Percentiles rank a stretch among this genome's conserved stretches.
phyloP scores from a whole-genome alignment of 2,113 vertebrate species.

The Mungos mungo region DNA sequence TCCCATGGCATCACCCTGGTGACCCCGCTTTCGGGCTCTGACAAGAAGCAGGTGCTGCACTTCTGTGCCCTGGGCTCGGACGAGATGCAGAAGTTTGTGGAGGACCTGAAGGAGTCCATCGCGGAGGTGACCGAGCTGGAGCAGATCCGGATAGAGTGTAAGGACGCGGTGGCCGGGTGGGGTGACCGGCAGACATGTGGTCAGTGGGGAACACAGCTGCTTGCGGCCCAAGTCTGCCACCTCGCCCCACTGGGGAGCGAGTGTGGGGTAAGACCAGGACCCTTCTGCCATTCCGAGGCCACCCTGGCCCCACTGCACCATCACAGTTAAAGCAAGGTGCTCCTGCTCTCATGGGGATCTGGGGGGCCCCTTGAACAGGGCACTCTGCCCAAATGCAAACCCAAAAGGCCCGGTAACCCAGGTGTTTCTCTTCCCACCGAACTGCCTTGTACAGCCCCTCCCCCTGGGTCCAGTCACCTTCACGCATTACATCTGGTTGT shows the following conservation, averaged over 20 bases:
- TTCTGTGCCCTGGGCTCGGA: constrained; percentile 97
- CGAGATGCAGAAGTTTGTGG: constrained; percentile 97
- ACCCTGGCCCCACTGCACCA: fast-evolving
- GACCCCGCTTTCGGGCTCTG: constrained; percentile 94
- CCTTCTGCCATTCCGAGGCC: not conserved
- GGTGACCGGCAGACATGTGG: not conserved
- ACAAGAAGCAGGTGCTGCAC: constrained; percentile 97
- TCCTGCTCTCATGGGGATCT: not conserved
- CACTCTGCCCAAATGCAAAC: not conserved
- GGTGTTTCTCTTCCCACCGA: not conserved
- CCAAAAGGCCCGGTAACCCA: fast-evolving
- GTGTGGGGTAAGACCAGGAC: not conserved
- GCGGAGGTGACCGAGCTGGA: constrained; percentile 99
- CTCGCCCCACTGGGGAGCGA: not conserved
- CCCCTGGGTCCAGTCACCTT: not conserved
- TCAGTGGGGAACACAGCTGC: not conserved
- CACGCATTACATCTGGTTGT: not conserved
- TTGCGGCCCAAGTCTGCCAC: not conserved
- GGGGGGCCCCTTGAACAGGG: not conserved
- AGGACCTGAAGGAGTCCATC: constrained; percentile 97
- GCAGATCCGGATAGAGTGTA: constrained; percentile 99
- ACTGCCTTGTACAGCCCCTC: not conserved
- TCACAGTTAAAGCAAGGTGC: not conserved
- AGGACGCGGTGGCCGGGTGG: constrained; percentile 70
- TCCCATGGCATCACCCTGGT: constrained; percentile 97